A percentile compares a stretch with the other conserved stretches of the same genome.
phyloP scores from a whole-genome alignment of 2,113 vertebrate genomes.

The Glareola pratincola region DNA sequence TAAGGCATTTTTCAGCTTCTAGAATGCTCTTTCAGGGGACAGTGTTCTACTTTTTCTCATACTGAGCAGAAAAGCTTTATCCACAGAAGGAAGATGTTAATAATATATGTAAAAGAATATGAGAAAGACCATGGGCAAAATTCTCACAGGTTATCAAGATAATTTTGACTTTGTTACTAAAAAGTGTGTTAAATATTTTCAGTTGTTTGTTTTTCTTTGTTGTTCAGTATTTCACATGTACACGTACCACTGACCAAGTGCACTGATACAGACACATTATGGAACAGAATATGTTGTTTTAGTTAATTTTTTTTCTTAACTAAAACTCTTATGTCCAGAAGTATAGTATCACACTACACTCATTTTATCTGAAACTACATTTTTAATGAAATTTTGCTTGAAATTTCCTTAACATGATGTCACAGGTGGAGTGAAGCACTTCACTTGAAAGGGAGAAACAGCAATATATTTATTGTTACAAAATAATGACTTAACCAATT shows the following conservation, averaged over 20 bases:
- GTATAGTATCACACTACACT: not conserved
- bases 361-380: not conserved
- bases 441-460: not conserved
- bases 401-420: not conserved
- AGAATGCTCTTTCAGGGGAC: not conserved
- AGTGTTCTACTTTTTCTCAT: not conserved
- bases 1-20: not conserved
- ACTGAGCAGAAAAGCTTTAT: not conserved
- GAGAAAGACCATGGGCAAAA: not conserved
- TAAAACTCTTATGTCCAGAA: not conserved
- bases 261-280: not conserved
- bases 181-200: not conserved
- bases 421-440: not conserved
- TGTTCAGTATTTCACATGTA: not conserved
- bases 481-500: not conserved
- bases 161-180: not conserved
- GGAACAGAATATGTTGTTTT: not conserved
- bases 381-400: not conserved
- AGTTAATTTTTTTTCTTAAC: not conserved
- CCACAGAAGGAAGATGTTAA: not conserved
- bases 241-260: not conserved
- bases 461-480: not conserved
- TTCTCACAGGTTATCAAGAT: not conserved
- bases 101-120: not conserved
- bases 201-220: not conserved